phyloP scores from a whole-genome alignment of 2,888 invertebrate genomes.

The Strigamia transsilvanica region DNA sequence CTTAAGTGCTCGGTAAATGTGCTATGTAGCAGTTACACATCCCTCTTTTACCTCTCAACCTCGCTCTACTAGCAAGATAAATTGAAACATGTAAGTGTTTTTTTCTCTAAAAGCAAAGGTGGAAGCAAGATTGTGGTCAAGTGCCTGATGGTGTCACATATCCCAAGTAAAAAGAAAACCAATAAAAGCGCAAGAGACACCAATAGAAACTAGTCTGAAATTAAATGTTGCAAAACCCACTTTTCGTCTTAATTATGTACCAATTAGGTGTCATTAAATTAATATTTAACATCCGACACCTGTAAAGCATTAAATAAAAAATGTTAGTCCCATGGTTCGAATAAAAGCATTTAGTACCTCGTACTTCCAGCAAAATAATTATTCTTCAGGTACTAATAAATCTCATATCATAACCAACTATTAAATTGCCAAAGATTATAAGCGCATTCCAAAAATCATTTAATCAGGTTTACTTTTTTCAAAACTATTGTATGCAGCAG shows the following conservation, averaged over 20 bases:
- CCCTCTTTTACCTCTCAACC: neutral
- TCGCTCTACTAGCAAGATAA: neutral
- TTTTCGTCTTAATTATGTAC: no score
- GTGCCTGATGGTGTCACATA: neutral
- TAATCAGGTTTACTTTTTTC: no score
- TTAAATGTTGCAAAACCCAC: no score
- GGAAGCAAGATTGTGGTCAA: constrained; percentile 24
- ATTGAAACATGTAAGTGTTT: neutral
- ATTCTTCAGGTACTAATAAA: neutral
- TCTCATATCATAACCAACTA: no score
- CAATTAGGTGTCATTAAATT: no score
- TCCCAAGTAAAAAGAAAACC: neutral
- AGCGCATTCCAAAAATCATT: no score
- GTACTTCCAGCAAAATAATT: neutral
- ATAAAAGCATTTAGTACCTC: neutral
- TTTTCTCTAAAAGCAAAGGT: neutral
- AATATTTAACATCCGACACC: no score
- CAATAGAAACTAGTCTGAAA: no score
- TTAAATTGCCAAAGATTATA: no score
- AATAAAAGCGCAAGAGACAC: no score
- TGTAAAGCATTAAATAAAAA: no score
- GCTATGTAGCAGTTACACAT: neutral
- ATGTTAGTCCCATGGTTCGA: neutral
- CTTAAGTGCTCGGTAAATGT: neutral
- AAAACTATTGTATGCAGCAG: no score